Conservation (phyloP, 2,797 vertebrate genomes). For the Etheostoma nigrum region DNA sequence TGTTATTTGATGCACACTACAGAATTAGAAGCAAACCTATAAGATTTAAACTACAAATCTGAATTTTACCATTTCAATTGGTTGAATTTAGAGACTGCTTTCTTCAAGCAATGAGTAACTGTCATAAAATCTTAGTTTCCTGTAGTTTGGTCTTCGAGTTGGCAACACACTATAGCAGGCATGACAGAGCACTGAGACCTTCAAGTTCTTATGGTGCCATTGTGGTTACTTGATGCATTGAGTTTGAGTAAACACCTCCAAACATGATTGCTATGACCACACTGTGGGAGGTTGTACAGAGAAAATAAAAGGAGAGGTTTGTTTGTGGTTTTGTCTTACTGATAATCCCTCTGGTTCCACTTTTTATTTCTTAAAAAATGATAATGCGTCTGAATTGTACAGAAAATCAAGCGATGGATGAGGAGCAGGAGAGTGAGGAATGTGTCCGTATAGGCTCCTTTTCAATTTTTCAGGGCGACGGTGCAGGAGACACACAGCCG, state of each 20-base stretch:
- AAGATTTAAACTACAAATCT: not conserved
- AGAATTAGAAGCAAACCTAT: not conserved
- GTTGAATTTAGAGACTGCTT: not conserved
- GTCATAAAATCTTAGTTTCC: not conserved
- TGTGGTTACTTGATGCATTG: slow-evolving; percentile 1
- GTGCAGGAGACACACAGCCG: slow-evolving; percentile 62
- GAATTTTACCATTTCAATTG: not conserved
- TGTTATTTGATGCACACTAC: not conserved
- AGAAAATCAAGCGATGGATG: slow-evolving; percentile 45
- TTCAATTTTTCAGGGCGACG: slow-evolving; percentile 62
- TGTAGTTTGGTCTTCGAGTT: not conserved
- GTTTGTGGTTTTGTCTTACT: slow-evolving; percentile 7
- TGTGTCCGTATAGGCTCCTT: slow-evolving; percentile 49
- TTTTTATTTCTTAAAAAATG: slow-evolving; percentile 41
- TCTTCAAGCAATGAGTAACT: slow-evolving; percentile 1
- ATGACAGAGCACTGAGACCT: not conserved
- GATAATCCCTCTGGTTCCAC: slow-evolving; percentile 21
- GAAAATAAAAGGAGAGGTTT: slow-evolving; percentile 14
- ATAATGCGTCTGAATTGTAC: slow-evolving; percentile 39
- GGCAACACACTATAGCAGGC: not conserved
- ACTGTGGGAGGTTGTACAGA: not conserved
- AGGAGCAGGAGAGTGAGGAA: slow-evolving; percentile 43
- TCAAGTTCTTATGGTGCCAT: not conserved
- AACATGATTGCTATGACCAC: slow-evolving; percentile 9
- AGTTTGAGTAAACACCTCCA: not conserved